Percentiles rank a stretch among this genome's conserved stretches.
These are phyloP conservation scores for Calameuta filiformis DNA, from an alignment of 2,888 invertebrate genomes.

Conservation along the genomic window DNA sequence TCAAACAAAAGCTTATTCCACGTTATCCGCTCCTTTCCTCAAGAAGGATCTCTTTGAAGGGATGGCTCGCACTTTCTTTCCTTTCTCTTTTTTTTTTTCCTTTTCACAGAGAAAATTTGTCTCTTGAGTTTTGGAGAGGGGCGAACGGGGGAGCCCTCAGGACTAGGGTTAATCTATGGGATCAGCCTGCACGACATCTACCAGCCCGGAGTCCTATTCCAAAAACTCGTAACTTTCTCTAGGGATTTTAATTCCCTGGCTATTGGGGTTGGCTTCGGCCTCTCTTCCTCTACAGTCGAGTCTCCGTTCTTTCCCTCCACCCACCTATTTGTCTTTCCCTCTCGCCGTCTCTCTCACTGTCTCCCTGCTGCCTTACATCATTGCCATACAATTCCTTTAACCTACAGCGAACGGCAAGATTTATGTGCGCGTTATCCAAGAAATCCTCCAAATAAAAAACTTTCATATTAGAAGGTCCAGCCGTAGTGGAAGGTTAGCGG, in stretches of 20 bases:
- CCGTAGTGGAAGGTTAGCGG: not conserved
- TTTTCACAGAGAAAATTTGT: not conserved
- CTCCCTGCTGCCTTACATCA: not conserved
- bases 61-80: not conserved
- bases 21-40: not conserved
- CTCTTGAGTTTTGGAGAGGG: not conserved
- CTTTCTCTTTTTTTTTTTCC: not conserved
- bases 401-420: not conserved
- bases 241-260: not conserved
- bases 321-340: conserved; percentile 2
- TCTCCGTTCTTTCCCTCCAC: conserved; percentile 2
- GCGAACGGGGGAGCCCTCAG: not conserved
- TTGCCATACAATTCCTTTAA: not conserved
- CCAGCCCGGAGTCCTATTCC: not conserved
- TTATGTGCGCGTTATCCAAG: not conserved
- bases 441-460: not conserved
- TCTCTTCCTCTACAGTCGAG: not conserved
- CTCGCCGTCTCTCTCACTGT: not conserved
- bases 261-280: not conserved
- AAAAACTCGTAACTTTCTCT: not conserved
- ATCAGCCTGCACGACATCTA: not conserved
- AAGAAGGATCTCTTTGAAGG: not conserved
- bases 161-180: not conserved
- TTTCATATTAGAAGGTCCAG: not conserved
- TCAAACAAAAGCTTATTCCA: conserved; percentile 6